These are phyloP conservation scores for Cephalopholis sonnerati DNA, from an alignment of 2,113 vertebrate genomes.

Conservation along the genomic window DNA sequence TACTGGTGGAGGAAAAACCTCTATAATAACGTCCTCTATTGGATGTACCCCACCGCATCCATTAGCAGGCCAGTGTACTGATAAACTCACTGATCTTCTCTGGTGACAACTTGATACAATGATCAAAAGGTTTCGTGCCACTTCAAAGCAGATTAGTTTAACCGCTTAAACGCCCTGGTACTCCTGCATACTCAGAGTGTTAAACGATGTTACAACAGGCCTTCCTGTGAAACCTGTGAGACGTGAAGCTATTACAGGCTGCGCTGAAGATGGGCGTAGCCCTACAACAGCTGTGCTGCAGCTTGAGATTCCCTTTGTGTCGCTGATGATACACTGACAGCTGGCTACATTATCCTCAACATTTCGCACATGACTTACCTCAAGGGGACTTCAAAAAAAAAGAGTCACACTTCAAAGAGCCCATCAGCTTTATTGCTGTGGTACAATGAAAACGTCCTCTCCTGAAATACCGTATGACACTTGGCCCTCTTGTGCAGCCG, in stretches of 20 bases:
- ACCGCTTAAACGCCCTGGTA: neutral
- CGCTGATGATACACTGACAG: constrained; percentile 69
- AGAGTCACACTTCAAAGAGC: constrained; percentile 76
- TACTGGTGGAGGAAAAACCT: too few species aligned
- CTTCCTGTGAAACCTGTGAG: constrained; percentile 51
- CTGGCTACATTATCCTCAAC: constrained; percentile 76
- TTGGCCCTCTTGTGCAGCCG: constrained; percentile 63
- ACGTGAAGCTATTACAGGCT: constrained; percentile 58
- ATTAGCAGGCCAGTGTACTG: neutral
- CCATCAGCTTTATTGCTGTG: constrained; percentile 67
- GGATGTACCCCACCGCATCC: neutral
- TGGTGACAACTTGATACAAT: constrained; percentile 2
- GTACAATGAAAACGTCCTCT: constrained; percentile 71
- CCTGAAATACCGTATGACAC: constrained; percentile 73
- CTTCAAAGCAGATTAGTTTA: constrained; percentile 17
- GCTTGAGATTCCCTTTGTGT: constrained; percentile 66
- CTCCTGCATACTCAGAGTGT: neutral
- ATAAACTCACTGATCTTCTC: neutral
- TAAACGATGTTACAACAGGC: constrained; percentile 8
- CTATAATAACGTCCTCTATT: neutral
- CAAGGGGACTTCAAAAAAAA: constrained; percentile 72
- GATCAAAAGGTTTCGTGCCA: constrained; percentile 6
- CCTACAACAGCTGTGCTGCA: constrained; percentile 66
- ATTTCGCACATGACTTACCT: constrained; percentile 77
- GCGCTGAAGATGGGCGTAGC: constrained; percentile 45